Conservation (phyloP, 2,113 vertebrate genomes). For the Otolemur garnettii region DNA sequence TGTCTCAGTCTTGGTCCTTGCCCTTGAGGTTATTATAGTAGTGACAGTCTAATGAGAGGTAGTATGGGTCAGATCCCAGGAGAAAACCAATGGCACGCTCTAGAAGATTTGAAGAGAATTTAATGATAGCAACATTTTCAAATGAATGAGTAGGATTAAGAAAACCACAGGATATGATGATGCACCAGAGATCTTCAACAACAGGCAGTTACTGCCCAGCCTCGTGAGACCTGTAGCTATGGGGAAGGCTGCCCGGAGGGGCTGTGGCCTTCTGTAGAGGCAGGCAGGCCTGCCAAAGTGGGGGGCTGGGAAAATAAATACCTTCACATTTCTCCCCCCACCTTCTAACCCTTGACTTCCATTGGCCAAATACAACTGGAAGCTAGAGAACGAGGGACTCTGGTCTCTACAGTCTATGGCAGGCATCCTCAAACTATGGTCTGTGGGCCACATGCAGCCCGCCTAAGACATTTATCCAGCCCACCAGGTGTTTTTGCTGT, state of each 20-base stretch:
- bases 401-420: neutral
- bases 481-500: no score
- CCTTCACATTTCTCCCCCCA: neutral
- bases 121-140: neutral
- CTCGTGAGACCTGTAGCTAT: neutral
- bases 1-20: neutral
- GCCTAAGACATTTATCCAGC: no score
- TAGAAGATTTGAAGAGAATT: neutral
- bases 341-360: neutral
- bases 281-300: neutral
- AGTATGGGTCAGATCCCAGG: neutral
- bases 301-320: neutral
- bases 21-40: neutral
- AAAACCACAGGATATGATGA: neutral
- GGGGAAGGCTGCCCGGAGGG: neutral
- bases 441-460: no score
- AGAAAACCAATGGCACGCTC: neutral
- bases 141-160: neutral
- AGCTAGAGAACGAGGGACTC: neutral
- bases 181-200: neutral
- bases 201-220: neutral
- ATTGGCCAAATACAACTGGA: neutral
- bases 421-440: no score
- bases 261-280: neutral
- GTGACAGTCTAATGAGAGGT: neutral